Evolutionary conservation across 2,888 invertebrate species (phyloP), one percentile per base, ranked within the genome.

Genomic region (Galerucella calmariensis): DNA sequence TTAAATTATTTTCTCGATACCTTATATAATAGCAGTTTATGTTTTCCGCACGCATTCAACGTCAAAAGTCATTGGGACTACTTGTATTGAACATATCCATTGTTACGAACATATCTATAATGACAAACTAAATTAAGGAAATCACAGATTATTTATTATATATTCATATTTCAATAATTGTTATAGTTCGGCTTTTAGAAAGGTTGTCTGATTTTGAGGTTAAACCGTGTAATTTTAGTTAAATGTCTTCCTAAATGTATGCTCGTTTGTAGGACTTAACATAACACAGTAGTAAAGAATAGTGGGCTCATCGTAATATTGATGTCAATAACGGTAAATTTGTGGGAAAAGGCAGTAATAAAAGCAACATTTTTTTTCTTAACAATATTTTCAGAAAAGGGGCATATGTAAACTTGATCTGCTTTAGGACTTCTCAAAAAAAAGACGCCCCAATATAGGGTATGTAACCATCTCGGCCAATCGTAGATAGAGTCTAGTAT

Each of bases 181-280:
- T 44, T 62, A 56, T 53, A 66, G 58, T 46, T 58, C 44, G 58
- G 68, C 59, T 48, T 72, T 66, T 65, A 46, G 46, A 16, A 12
- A 20, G 44, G 46, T 65, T 65, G 46, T 6, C 14, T 12, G 16
- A 41, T 65, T 46, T 68, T 69, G 61, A 27, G 46, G 68, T 62
- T 53, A 56, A 65, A 72, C 66, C 16, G 24, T 75, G 58, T 79
- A 79, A 80, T 78, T 85, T 85, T 85, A 85, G 85, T 86, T 86
- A 77, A 84, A 84, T 82, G 86, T 86, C 86, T 86, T 86, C 86
- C 86, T 83, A 81, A 20, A 80, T 81, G 79, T 83, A 83, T 83
- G 83, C 79, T 83, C 83, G 83, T 81, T 83, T 81, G 83, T 82
- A 81, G 81, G 80, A 81, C 77, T 74, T 78, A 78, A 80, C 81